A percentile compares a stretch with the other conserved stretches of the same genome.
phyloP scores from a whole-genome alignment of 2,113 vertebrate species.

The Pollimyrus isidori region DNA sequence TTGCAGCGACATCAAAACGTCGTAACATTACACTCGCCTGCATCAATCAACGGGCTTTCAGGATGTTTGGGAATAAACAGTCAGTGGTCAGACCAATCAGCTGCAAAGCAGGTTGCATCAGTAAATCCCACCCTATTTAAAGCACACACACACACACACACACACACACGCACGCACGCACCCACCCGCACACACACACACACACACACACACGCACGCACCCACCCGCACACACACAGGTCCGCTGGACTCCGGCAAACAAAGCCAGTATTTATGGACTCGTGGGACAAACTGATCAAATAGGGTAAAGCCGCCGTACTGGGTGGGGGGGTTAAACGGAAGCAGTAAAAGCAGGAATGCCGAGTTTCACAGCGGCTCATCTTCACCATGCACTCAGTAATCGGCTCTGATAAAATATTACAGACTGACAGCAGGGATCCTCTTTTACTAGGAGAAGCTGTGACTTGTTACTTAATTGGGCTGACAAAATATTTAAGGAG shows the following conservation, averaged over 20 bases:
- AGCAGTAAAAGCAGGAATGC: conserved; percentile 65
- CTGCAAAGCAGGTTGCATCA: background rate
- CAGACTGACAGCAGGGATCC: background rate
- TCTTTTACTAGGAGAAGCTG: background rate
- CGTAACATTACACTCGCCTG: background rate
- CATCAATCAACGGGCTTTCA: background rate
- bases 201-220: background rate
- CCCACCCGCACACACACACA: background rate
- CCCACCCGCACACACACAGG: background rate
- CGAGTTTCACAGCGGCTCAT: conserved; percentile 47
- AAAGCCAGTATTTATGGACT: conserved; percentile 54
- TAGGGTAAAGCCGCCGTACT: conserved; percentile 34
- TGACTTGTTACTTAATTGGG: conserved; percentile 16
- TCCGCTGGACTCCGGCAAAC: background rate
- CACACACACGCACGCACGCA: background rate
- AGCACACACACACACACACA: background rate
- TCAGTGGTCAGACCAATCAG: background rate
- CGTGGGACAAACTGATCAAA: conserved; percentile 60
- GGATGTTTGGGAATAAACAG: background rate
- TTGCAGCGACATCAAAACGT: background rate
- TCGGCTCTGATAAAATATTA: conserved; percentile 43
- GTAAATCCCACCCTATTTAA: background rate
- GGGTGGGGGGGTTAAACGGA: conserved; percentile 45
- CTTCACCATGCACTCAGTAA: conserved; percentile 58
- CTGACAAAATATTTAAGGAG: conserved; percentile 43